These are phyloP conservation scores for Heliothis subflexa DNA, from an alignment of 1,140 invertebrate species.

Conservation along the genomic window DNA sequence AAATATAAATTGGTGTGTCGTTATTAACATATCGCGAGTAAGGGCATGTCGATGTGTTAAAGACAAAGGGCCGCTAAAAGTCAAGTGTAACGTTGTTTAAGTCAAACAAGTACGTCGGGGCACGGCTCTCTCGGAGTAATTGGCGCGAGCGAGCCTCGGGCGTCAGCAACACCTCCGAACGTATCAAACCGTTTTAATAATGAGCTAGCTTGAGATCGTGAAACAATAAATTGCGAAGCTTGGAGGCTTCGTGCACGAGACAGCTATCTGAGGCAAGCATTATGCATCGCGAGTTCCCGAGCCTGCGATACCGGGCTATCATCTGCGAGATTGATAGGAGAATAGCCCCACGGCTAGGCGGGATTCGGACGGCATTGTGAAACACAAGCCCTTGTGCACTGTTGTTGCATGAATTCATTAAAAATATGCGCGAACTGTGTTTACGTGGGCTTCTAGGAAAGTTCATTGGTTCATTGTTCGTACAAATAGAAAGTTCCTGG, in stretches of 20 bases:
- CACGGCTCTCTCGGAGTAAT: conserved; percentile 73
- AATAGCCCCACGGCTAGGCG: conserved; percentile 78
- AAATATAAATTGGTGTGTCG: conserved; percentile 20
- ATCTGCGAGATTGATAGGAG: conserved; percentile 84
- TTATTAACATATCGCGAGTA: conserved; percentile 22
- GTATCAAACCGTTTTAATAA: conserved; percentile 86
- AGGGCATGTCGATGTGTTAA: conserved; percentile 50
- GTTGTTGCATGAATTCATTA: conserved; percentile 66
- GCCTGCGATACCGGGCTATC: conserved; percentile 78
- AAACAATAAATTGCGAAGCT: conserved; percentile 86
- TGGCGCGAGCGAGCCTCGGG: conserved; percentile 74
- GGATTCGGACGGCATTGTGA: conserved; percentile 74
- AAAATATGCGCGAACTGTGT: conserved; percentile 56
- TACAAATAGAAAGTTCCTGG: conserved; percentile 38
- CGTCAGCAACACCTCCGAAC: conserved; percentile 82
- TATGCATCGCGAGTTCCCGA: conserved; percentile 77
- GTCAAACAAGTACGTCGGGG: conserved; percentile 70
- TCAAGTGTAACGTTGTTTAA: conserved; percentile 74
- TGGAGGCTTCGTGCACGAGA: conserved; percentile 84
- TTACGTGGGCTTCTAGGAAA: conserved; percentile 38
- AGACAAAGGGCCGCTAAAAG: conserved; percentile 71
- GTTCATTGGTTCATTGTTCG: conserved; percentile 31
- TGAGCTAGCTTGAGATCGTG: conserved; percentile 83
- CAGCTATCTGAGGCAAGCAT: conserved; percentile 83
- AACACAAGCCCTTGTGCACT: conserved; percentile 61